Conservation (phyloP, 2,888 invertebrate species). For the Galeruca laticollis region DNA sequence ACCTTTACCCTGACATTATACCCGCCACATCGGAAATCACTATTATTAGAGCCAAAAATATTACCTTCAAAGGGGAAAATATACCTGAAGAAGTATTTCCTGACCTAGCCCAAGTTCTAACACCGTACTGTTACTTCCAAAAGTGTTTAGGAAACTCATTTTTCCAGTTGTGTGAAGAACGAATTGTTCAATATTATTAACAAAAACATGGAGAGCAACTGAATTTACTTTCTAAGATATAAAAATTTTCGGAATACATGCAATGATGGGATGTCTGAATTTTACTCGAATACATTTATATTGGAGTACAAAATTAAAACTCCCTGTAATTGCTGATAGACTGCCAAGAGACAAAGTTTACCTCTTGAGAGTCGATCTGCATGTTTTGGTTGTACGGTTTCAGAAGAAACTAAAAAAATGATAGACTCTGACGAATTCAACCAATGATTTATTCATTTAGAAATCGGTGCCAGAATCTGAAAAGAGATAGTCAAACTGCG, state of each 20-base stretch:
- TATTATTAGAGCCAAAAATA: too few relatives aligned
- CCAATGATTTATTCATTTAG: neutral
- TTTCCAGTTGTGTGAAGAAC: too few relatives aligned
- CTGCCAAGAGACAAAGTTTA: neutral
- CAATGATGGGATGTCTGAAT: conserved; percentile 24
- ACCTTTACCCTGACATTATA: too few relatives aligned
- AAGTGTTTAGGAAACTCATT: too few relatives aligned
- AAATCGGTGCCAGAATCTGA: too few relatives aligned
- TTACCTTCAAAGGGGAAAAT: neutral
- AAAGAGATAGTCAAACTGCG: neutral
- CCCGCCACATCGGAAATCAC: too few relatives aligned
- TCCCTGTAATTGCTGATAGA: neutral
- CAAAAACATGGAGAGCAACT: conserved; percentile 22
- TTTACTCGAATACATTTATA: conserved; percentile 9
- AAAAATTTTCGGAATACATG: conserved; percentile 25
- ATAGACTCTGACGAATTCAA: neutral
- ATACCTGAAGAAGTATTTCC: too few relatives aligned
- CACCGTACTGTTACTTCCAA: too few relatives aligned
- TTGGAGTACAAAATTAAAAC: neutral
- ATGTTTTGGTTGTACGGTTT: neutral
- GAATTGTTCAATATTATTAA: too few relatives aligned
- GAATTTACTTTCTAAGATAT: conserved; percentile 10
- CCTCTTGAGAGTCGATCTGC: neutral
- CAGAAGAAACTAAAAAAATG: neutral
- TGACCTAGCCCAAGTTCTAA: too few relatives aligned